A percentile compares a stretch with the other conserved stretches of the same genome.
Conservation (phyloP, 2,113 vertebrate species). For the Mustela lutreola region DNA sequence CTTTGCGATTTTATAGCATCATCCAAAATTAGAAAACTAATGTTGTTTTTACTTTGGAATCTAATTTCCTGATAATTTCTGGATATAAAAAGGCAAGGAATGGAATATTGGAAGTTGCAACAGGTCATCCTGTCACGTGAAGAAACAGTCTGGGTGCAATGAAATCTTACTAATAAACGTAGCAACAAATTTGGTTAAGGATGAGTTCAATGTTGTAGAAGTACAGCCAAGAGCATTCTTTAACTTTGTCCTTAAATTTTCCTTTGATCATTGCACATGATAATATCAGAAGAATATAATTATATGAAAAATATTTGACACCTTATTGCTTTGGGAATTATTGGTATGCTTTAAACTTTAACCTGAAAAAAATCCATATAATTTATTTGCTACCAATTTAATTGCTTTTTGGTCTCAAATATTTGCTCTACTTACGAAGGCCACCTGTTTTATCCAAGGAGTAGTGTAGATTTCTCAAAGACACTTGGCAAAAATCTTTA, state of each 20-base stretch:
- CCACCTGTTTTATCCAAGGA: neutral
- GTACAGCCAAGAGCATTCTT: neutral
- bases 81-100: neutral
- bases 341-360: neutral
- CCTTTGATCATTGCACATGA: slow-evolving; percentile 6
- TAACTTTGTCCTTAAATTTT: neutral
- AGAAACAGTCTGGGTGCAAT: neutral
- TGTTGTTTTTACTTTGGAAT: neutral
- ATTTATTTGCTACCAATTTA: neutral
- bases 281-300: neutral
- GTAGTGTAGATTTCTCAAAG: neutral
- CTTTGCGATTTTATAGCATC: neutral
- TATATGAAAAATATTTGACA: neutral
- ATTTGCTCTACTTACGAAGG: neutral
- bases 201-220: neutral
- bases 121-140: neutral
- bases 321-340: neutral
- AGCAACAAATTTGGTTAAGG: neutral
- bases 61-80: neutral
- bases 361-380: neutral
- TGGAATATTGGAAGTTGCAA: neutral
- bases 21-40: neutral
- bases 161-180: neutral
- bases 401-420: neutral
- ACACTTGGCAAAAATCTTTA: neutral